Evolutionary conservation across 2,113 vertebrate genomes (phyloP).

Genomic region (Elgaria multicarinata): DNA sequence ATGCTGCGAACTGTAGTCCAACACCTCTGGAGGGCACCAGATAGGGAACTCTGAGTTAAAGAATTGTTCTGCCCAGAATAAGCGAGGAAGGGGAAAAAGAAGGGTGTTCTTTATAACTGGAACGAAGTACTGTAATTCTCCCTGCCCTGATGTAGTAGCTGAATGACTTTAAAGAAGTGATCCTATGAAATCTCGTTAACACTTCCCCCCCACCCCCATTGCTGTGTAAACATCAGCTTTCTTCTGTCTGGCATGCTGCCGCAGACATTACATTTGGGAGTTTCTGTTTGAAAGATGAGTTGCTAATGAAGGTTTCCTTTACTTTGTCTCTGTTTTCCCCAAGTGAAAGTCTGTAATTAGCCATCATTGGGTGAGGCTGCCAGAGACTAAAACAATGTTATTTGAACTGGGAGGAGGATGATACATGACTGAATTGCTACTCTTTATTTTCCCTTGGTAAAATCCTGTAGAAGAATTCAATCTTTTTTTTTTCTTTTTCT

Average conservation of each 20-base stretch:
- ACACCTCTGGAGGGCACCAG: no score
- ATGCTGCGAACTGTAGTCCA: no score
- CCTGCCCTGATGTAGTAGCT: conserved; percentile 48
- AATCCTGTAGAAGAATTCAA: conserved; percentile 62
- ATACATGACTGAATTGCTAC: conserved; percentile 79
- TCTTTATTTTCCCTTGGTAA: conserved; percentile 69
- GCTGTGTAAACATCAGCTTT: conserved; percentile 59
- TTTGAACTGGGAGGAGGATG: conserved; percentile 80
- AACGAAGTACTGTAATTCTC: conserved; percentile 40
- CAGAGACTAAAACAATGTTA: conserved; percentile 79
- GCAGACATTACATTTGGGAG: conserved; percentile 68
- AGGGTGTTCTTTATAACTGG: not conserved
- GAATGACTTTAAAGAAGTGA: conserved; percentile 47
- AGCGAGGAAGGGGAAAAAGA: conserved; percentile 18
- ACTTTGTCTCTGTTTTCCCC: conserved; percentile 57
- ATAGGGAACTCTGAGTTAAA: no score
- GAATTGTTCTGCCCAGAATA: conserved; percentile 10
- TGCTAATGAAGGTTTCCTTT: conserved; percentile 79
- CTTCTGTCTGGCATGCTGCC: conserved; percentile 47
- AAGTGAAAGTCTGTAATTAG: conserved; percentile 83
- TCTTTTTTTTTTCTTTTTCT: no score
- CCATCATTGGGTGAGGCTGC: conserved; percentile 74
- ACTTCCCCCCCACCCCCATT: conserved; percentile 56
- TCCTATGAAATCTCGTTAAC: conserved; percentile 64
- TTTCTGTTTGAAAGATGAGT: conserved; percentile 67